These are phyloP conservation scores for Cordilura impudica DNA, from an alignment of 2,888 invertebrate species.

Conservation along the genomic window DNA sequence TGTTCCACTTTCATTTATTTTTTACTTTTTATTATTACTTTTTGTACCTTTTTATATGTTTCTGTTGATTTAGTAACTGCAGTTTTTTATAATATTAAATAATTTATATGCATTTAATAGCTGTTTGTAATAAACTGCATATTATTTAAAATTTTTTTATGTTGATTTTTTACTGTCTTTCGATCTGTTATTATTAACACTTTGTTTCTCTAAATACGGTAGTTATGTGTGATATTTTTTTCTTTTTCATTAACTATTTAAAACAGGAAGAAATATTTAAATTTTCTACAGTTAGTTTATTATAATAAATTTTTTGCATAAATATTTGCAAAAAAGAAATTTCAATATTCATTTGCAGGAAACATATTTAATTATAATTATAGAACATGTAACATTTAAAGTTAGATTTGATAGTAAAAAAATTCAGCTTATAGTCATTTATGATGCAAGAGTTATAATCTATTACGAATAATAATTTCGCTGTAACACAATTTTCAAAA, in stretches of 20 bases:
- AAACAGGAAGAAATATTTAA: constrained; percentile 49
- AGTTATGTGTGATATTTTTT: neutral
- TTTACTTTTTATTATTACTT: constrained; percentile 37
- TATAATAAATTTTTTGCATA: too few species aligned
- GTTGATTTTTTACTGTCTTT: constrained; percentile 1
- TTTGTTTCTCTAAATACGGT: neutral
- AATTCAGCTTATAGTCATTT: too few species aligned
- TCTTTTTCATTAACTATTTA: neutral
- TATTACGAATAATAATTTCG: too few species aligned
- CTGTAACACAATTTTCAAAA: too few species aligned
- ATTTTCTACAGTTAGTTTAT: too few species aligned
- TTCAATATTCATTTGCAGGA: too few species aligned
- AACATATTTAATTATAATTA: too few species aligned
- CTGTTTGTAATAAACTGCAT: neutral
- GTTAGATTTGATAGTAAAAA: too few species aligned
- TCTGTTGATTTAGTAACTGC: constrained; percentile 37
- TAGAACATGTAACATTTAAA: too few species aligned
- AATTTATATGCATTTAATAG: constrained; percentile 16
- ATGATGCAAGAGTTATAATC: too few species aligned
- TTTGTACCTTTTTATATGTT: constrained; percentile 15
- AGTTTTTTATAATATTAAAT: constrained; percentile 27
- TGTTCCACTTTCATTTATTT: constrained; percentile 62
- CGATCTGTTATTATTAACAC: neutral
- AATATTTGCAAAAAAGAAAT: too few species aligned
- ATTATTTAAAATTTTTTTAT: constrained; percentile 28